These are phyloP conservation scores for Australoheros facetus DNA, from an alignment of 2,797 vertebrate genomes.

Conservation along the genomic window DNA sequence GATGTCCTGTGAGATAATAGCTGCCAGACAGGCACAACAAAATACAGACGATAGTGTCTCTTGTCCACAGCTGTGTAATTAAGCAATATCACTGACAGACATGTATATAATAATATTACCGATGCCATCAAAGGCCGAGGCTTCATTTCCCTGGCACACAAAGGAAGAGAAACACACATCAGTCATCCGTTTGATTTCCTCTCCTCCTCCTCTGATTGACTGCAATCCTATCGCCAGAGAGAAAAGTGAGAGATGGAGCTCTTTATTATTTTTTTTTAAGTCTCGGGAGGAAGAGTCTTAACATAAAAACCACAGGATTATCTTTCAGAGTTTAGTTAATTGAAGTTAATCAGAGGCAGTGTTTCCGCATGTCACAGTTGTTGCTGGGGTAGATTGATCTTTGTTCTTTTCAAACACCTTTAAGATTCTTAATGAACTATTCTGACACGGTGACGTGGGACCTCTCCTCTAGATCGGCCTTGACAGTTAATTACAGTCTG, in stretches of 20 bases:
- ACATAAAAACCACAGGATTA: constrained; percentile 61
- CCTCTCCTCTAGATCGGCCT: constrained; percentile 48
- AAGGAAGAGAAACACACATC: constrained; percentile 53
- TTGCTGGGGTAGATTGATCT: constrained; percentile 63
- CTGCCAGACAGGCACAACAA: constrained; percentile 19
- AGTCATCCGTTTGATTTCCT: constrained; percentile 66
- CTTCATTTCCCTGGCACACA: constrained; percentile 66
- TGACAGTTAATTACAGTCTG: constrained; percentile 79
- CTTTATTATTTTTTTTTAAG: constrained; percentile 48
- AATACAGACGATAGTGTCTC: constrained; percentile 48
- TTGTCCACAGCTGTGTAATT: constrained; percentile 65
- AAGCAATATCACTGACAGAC: constrained; percentile 65
- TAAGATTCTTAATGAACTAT: constrained; percentile 77
- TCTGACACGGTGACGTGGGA: constrained; percentile 59
- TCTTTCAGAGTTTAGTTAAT: constrained; percentile 71
- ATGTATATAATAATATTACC: constrained; percentile 59
- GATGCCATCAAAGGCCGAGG: constrained; percentile 60
- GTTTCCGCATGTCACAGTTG: constrained; percentile 57
- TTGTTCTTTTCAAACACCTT: constrained; percentile 76
- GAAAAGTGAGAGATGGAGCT: constrained; percentile 52
- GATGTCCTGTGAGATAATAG: constrained; percentile 55
- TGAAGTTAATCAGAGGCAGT: constrained; percentile 78
- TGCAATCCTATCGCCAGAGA: constrained; percentile 42
- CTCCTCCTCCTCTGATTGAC: constrained; percentile 47
- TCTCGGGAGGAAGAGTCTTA: constrained; percentile 47